Evolutionary conservation across 30 jellyfish, hydroid and myxozoan genomes (phyloP), one percentile per base, ranked within the genome.

Genomic region (Nemopilema nomurai): DNA sequence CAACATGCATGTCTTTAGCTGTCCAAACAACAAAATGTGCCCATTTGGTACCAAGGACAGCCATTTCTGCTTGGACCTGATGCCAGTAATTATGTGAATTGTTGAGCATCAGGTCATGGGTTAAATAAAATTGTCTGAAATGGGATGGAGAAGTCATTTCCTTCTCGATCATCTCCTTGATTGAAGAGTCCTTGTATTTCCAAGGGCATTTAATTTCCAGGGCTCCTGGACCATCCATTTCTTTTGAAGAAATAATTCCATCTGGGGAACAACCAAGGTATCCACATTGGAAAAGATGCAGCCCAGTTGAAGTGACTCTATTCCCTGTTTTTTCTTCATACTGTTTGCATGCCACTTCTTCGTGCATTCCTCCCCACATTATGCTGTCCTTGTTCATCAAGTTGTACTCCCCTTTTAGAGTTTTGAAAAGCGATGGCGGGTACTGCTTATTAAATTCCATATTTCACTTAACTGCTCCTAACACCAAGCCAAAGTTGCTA

Each of bases 321-420:
- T 17, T 29, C 65, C 65, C 62, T 20, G 69, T 79, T 3, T 24
- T 18, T 32, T 80, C 77, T 27, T 1, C 28, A 27, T 80, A 80
- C 31, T 66, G 49, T 33, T 19, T 23, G 66, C 30, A 16, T 18
- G 90, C 90, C 21, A 9, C 64, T 7, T 80, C 74, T 49, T 80
- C 82, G 31, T 80, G 82, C 90, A 80, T 80, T 27, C 69, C 57
- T 8, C 90, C 90, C 82, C 90, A 67, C 64, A 80, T 0, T 9
- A 80, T 49, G n/a, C 81, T 50, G 69, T 80, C 82, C 28, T 67
- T 66, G 16, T 28, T 30, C n/a, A 13, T 8, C 24, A 30, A 9
- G 64, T 28, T 18, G n/a, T 70, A 70, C 19, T 29, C 81, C n/a
- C 81, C 65, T n/a, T n/a, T n/a, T 41, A 41, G 57, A 41, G 57